Conservation (phyloP, 2,888 invertebrate genomes). For the Tolmerus cingulatus region DNA sequence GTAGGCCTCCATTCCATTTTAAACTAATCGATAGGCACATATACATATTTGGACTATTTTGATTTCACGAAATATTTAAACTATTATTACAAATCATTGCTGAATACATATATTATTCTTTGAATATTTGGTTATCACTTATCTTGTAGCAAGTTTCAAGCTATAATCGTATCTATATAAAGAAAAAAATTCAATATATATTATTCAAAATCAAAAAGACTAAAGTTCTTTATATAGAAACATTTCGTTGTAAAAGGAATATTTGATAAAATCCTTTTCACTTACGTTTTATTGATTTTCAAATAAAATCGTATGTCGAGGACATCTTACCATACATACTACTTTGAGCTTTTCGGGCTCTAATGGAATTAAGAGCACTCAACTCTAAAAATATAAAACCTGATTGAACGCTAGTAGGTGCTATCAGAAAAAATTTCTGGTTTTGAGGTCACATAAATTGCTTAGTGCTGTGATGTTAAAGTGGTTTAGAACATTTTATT, state of each 20-base stretch:
- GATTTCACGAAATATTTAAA: too few relatives aligned
- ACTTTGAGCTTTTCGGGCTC: background rate
- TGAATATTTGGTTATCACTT: too few relatives aligned
- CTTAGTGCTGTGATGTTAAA: background rate
- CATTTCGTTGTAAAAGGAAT: background rate
- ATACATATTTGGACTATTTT: too few relatives aligned
- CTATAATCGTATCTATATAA: background rate
- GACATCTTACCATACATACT: background rate
- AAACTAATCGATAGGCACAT: too few relatives aligned
- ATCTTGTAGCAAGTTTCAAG: too few relatives aligned
- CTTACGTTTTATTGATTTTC: background rate
- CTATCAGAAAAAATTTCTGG: background rate
- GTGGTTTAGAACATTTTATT: background rate
- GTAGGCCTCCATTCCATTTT: too few relatives aligned
- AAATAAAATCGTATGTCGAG: background rate
- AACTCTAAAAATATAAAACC: background rate
- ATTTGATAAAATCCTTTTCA: background rate
- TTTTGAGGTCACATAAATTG: background rate
- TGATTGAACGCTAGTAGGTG: background rate
- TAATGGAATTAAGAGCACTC: background rate
- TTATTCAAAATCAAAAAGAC: background rate
- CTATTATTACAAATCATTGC: too few relatives aligned
- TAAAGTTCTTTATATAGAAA: background rate
- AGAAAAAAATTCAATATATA: background rate
- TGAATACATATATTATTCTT: too few relatives aligned